Conservation (phyloP, 2,797 vertebrate species). For the Anolis apletophallus region DNA sequence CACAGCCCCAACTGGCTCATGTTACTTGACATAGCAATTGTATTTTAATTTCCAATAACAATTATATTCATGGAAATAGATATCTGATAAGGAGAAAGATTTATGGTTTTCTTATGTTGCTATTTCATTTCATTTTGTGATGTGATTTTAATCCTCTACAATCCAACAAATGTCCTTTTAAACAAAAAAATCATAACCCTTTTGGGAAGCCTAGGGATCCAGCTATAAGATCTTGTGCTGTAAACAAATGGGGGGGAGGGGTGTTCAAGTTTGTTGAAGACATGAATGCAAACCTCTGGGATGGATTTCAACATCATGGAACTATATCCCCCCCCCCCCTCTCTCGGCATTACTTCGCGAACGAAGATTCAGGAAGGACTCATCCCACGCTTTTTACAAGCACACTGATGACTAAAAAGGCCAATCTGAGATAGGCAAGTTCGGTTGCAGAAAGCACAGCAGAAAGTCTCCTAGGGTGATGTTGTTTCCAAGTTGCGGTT, state of each 20-base stretch:
- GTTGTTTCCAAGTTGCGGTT: no score
- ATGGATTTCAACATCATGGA: background rate
- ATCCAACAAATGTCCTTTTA: background rate
- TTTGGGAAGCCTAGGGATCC: background rate
- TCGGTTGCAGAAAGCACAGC: no score
- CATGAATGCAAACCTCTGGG: background rate
- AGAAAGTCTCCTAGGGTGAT: no score
- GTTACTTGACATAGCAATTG: no score
- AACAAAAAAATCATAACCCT: background rate
- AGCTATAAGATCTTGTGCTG: background rate
- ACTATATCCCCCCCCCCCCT: no score
- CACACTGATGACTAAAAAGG: no score
- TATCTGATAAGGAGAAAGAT: background rate
- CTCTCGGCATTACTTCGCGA: no score
- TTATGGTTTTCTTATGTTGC: background rate
- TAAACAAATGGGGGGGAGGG: background rate
- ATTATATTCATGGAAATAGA: background rate
- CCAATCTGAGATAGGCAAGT: no score
- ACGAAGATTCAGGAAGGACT: no score
- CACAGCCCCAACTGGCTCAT: no score
- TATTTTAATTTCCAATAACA: no score
- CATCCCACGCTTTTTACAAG: no score
- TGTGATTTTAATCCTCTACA: background rate
- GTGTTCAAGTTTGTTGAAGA: background rate
- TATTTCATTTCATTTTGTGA: background rate